Percentiles rank a stretch among this genome's conserved stretches.
These are phyloP conservation scores for Pantelozetes paolii DNA, from an alignment of 2,888 invertebrate genomes.

Conservation along the genomic window DNA sequence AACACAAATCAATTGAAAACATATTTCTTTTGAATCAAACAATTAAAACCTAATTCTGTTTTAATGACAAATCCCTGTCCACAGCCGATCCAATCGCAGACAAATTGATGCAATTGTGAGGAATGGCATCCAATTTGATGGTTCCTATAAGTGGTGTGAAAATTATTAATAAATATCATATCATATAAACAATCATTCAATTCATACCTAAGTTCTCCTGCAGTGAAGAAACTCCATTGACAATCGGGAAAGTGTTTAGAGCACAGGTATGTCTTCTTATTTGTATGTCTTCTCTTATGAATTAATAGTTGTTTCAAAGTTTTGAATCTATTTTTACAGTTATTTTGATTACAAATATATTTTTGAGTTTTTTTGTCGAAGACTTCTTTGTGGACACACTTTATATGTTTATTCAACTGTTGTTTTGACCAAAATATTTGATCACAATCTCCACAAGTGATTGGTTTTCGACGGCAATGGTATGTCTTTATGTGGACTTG, in stretches of 20 bases:
- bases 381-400: not conserved
- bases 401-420: not conserved
- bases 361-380: not conserved
- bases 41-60: constrained; percentile 8
- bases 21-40: not conserved
- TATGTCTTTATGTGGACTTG: not conserved
- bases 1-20: not conserved
- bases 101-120: not conserved
- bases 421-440: constrained; percentile 4
- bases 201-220: constrained; percentile 3
- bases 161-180: not conserved
- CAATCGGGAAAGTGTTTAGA: not conserved
- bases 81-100: constrained; percentile 9
- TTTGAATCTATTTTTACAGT: not conserved
- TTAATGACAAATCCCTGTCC: not conserved
- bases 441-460: not conserved
- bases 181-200: not conserved
- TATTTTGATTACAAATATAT: not conserved
- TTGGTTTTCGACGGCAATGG: not conserved
- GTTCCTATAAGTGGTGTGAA: not conserved
- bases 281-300: constrained; percentile 1
- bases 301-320: not conserved
- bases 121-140: not conserved
- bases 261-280: not conserved
- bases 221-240: constrained; percentile 21